phyloP scores from a whole-genome alignment of 2,113 vertebrate genomes.

The Eptesicus fuscus region DNA sequence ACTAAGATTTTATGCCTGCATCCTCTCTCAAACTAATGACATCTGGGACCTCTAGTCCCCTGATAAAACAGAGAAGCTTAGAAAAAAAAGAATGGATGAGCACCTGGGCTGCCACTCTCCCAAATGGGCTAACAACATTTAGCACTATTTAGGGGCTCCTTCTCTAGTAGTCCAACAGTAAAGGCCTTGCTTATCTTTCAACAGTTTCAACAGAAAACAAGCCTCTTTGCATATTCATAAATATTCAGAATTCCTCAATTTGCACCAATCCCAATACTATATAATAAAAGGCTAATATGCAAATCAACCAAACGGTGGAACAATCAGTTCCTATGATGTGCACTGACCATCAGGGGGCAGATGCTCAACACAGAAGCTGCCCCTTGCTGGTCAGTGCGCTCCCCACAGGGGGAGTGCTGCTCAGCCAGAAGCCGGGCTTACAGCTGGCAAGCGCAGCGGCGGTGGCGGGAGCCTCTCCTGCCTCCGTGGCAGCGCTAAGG shows the following conservation, averaged over 20 bases:
- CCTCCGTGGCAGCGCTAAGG: too few species aligned
- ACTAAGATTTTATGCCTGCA: neutral
- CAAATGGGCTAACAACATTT: neutral
- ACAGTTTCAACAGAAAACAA: neutral
- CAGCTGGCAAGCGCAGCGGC: too few species aligned
- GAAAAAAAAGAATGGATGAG: neutral
- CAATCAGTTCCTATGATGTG: too few species aligned
- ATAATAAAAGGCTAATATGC: too few species aligned
- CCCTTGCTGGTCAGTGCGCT: too few species aligned
- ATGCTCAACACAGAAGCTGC: too few species aligned
- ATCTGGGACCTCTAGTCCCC: neutral
- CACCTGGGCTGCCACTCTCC: neutral
- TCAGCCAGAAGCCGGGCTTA: too few species aligned
- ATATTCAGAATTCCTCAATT: neutral
- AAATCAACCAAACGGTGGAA: too few species aligned
- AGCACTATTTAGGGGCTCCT: neutral
- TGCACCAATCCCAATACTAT: neutral
- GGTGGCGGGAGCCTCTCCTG: too few species aligned
- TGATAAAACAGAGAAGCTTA: neutral
- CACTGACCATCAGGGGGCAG: too few species aligned
- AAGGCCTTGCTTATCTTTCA: neutral
- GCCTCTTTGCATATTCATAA: neutral
- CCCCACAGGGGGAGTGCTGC: too few species aligned
- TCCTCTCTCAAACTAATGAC: neutral
- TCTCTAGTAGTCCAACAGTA: neutral